Conservation (phyloP, 2,797 vertebrate genomes). For the Rhodeus uyekii region DNA sequence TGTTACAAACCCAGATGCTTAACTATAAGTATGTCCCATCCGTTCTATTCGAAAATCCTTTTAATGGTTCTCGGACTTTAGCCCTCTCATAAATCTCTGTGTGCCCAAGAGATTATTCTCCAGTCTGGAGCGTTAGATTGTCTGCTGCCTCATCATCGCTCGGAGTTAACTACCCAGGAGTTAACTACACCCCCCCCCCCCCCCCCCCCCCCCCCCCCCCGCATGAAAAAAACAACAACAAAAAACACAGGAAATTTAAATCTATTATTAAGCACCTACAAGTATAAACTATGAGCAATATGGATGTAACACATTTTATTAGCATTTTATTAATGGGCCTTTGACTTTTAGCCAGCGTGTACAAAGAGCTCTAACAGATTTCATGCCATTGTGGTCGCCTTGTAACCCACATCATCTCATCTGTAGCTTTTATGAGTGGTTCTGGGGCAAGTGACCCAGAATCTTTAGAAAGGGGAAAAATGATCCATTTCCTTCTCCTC, state of each 20-base stretch:
- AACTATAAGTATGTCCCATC: conserved; percentile 29
- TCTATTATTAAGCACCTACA: neutral
- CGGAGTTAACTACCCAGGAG: neutral
- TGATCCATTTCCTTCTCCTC: conserved; percentile 21
- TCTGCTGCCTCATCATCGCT: conserved; percentile 24
- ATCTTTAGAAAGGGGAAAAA: conserved; percentile 8
- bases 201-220: too few relatives aligned
- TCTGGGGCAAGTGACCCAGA: conserved; percentile 44
- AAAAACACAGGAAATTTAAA: neutral
- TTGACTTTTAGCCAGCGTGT: neutral
- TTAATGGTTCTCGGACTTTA: conserved; percentile 44
- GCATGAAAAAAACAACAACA: too few relatives aligned
- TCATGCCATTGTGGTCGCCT: conserved; percentile 11
- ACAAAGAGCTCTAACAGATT: conserved; percentile 19
- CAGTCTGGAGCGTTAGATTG: conserved; percentile 29
- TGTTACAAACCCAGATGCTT: conserved; percentile 35
- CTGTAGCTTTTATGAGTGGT: conserved; percentile 40
- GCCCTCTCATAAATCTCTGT: conserved; percentile 41
- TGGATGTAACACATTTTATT: conserved; percentile 15
- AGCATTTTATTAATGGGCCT: conserved; percentile 27
- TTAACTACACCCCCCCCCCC: neutral
- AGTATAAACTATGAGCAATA: neutral
- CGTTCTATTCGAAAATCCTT: conserved; percentile 39
- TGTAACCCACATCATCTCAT: conserved; percentile 43
- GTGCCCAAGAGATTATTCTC: conserved; percentile 46